Conservation (phyloP, 2,888 invertebrate species). For the Polydrusus pterygomalis region DNA sequence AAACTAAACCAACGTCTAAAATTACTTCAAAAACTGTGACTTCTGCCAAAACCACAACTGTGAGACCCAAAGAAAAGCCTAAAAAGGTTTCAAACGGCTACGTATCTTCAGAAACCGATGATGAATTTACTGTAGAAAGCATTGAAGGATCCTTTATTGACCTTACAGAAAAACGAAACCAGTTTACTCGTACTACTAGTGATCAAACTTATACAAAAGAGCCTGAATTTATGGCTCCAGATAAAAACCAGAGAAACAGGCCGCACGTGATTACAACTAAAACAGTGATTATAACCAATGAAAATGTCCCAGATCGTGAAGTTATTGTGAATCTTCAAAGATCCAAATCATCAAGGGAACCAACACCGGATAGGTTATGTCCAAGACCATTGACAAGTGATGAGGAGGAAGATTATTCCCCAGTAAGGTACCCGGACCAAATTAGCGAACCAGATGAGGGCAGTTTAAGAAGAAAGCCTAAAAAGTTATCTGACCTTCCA, state of each 20-base stretch:
- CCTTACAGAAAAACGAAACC: slow-evolving; percentile 62
- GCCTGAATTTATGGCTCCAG: slow-evolving; percentile 64
- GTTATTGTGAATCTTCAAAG: slow-evolving; percentile 82
- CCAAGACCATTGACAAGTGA: slow-evolving; percentile 78
- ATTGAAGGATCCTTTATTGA: slow-evolving; percentile 57
- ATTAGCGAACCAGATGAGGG: slow-evolving; percentile 85
- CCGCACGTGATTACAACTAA: slow-evolving; percentile 73
- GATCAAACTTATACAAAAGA: slow-evolving; percentile 74
- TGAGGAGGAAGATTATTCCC: slow-evolving; percentile 72
- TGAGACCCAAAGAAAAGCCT: slow-evolving; percentile 43
- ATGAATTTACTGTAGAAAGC: slow-evolving; percentile 63
- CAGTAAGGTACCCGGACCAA: slow-evolving; percentile 83
- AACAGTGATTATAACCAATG: slow-evolving; percentile 72
- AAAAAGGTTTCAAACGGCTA: slow-evolving; percentile 59
- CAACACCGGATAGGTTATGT: slow-evolving; percentile 82
- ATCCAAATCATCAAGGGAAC: slow-evolving; percentile 85
- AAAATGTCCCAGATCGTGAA: slow-evolving; percentile 73
- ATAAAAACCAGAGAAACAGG: slow-evolving; percentile 65
- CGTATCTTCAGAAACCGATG: slow-evolving; percentile 62
- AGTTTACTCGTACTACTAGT: slow-evolving; percentile 76
- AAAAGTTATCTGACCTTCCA: slow-evolving; percentile 72
- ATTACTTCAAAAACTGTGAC: slow-evolving; percentile 25
- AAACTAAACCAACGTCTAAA: slow-evolving; percentile 51
- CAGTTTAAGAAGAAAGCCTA: slow-evolving; percentile 67
- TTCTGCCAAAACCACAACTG: slow-evolving; percentile 43